Conservation (phyloP, 2,113 vertebrate species). For the Ramphastos sulfuratus region DNA sequence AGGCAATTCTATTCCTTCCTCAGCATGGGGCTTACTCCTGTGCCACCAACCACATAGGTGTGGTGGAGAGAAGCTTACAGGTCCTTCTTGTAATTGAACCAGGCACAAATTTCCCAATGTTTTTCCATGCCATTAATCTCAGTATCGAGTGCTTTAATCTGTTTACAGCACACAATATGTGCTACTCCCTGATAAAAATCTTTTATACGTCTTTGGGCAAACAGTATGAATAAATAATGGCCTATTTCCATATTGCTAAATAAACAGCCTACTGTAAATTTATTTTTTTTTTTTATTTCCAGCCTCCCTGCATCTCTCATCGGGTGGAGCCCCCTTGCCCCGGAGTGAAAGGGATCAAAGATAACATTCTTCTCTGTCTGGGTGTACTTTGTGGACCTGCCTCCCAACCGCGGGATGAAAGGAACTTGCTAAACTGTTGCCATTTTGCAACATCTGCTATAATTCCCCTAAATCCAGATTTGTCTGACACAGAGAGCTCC, state of each 20-base stretch:
- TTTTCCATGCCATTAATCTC: constrained; percentile 63
- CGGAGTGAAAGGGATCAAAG: constrained; percentile 80
- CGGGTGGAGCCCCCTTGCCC: constrained; percentile 66
- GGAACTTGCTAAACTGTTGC: constrained; percentile 86
- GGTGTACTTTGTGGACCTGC: constrained; percentile 79
- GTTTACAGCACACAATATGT: constrained; percentile 45
- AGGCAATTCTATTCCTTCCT: neutral
- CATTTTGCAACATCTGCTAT: constrained; percentile 88
- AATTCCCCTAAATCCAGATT: constrained; percentile 89
- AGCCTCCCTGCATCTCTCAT: constrained; percentile 38
- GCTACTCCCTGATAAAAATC: constrained; percentile 44
- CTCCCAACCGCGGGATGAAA: constrained; percentile 82
- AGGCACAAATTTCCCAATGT: constrained; percentile 27
- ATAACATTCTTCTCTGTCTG: constrained; percentile 86
- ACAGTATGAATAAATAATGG: constrained; percentile 47
- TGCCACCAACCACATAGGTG: neutral
- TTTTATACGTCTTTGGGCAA: constrained; percentile 41
- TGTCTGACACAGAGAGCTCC: constrained; percentile 83
- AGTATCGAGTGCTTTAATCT: constrained; percentile 47
- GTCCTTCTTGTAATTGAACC: constrained; percentile 11
- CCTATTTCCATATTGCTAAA: constrained; percentile 68
- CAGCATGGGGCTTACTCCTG: rapidly evolving
- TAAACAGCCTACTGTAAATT: constrained; percentile 67
- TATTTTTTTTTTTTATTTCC: constrained; percentile 60
- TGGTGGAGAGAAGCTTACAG: neutral